These are phyloP conservation scores for Mongoloraphidia duomilia DNA, from an alignment of 2,888 invertebrate genomes.

Conservation along the genomic window DNA sequence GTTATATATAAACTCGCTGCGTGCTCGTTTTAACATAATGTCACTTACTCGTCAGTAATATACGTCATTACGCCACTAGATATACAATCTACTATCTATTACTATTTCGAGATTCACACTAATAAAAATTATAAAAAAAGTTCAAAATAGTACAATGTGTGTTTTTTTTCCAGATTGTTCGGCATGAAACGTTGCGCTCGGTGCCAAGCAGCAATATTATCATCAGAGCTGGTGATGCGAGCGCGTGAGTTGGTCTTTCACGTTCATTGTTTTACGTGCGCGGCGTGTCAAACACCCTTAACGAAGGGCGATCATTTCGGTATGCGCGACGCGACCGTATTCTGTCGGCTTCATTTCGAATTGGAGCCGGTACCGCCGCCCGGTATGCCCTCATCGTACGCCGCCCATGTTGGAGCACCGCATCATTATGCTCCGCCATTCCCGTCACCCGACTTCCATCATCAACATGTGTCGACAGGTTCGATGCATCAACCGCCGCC, in stretches of 20 bases:
- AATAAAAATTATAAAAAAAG: too few relatives aligned
- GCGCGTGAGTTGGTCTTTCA: slow-evolving; percentile 88
- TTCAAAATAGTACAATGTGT: neutral
- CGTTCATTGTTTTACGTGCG: slow-evolving; percentile 88
- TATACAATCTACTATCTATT: too few relatives aligned
- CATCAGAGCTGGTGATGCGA: slow-evolving; percentile 89
- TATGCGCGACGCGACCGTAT: slow-evolving; percentile 74
- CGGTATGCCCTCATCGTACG: slow-evolving; percentile 27
- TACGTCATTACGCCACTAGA: too few relatives aligned
- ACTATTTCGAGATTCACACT: too few relatives aligned
- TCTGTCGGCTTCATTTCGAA: slow-evolving; percentile 67
- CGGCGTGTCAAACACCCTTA: slow-evolving; percentile 70
- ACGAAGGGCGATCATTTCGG: slow-evolving; percentile 93
- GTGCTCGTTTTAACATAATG: too few relatives aligned
- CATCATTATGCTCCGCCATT: slow-evolving; percentile 41
- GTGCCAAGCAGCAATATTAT: slow-evolving; percentile 76
- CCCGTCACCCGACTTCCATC: slow-evolving; percentile 34
- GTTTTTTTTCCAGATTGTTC: slow-evolving; percentile 59
- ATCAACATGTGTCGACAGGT: slow-evolving; percentile 24
- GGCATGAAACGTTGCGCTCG: slow-evolving; percentile 78
- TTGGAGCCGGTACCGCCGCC: slow-evolving; percentile 36
- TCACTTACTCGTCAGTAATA: too few relatives aligned
- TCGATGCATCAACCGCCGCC: slow-evolving; percentile 21
- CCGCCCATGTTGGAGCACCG: slow-evolving; percentile 27
- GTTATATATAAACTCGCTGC: too few relatives aligned